A percentile compares a stretch with the other conserved stretches of the same genome.
These are phyloP conservation scores for Oryzias curvinotus DNA, from an alignment of 2,113 vertebrate genomes.

Conservation along the genomic window DNA sequence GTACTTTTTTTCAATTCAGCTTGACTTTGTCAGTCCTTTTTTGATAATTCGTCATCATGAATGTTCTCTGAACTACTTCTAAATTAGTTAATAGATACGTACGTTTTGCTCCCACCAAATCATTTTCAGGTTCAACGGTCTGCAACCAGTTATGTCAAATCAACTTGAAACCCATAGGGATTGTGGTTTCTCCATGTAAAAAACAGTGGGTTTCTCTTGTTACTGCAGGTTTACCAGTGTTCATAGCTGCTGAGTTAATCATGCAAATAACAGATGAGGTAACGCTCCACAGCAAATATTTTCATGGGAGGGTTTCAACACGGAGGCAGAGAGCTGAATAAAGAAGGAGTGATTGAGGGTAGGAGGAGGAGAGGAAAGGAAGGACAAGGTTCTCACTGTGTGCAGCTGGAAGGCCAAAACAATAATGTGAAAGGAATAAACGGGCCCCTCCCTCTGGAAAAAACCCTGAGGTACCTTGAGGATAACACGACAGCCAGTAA, in stretches of 20 bases:
- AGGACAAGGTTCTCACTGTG: slow-evolving; percentile 58
- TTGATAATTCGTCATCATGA: too few species aligned
- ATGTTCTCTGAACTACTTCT: too few species aligned
- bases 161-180: too few species aligned
- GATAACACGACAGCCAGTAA: slow-evolving; percentile 19
- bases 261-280: slow-evolving; percentile 78
- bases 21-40: too few species aligned
- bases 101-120: too few species aligned
- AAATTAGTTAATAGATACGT: too few species aligned
- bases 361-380: slow-evolving; percentile 84
- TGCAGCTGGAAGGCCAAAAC: slow-evolving; percentile 61
- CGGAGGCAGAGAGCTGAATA: slow-evolving; percentile 73
- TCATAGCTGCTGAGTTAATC: slow-evolving; percentile 9
- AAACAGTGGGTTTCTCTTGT: too few species aligned
- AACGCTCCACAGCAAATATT: slow-evolving; percentile 58
- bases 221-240: slow-evolving; percentile 26
- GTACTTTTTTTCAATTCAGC: too few species aligned
- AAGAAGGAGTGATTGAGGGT: slow-evolving; percentile 30
- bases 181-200: too few species aligned
- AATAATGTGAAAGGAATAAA: slow-evolving; percentile 61
- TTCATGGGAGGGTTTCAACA: slow-evolving; percentile 78
- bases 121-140: too few species aligned
- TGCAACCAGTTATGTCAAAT: too few species aligned
- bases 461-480: slow-evolving; percentile 22
- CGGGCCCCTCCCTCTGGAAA: slow-evolving; percentile 33